Conservation (phyloP, 2,888 invertebrate species). For the Pachliopta kotzebuea region DNA sequence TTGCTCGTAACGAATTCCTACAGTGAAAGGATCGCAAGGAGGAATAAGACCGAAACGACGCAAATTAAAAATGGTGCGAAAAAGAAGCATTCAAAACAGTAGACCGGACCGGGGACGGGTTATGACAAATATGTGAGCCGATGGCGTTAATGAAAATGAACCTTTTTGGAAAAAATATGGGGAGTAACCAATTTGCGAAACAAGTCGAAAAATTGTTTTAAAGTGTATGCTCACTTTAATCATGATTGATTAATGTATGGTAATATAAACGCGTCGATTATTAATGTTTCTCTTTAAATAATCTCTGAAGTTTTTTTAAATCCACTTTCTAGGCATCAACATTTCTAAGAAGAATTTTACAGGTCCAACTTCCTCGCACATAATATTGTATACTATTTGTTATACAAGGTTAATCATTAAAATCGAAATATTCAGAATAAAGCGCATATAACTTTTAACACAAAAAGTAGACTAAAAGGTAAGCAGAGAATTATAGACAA, state of each 20-base stretch:
- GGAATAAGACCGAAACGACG: conserved; percentile 67
- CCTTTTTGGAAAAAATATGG: conserved; percentile 59
- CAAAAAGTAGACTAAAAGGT: no score
- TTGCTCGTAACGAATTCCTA: conserved; percentile 47
- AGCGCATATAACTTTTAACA: no score
- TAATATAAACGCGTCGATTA: neutral
- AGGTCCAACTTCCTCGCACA: no score
- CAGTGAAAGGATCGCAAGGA: conserved; percentile 52
- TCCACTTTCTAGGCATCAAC: no score
- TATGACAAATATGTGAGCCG: conserved; percentile 80
- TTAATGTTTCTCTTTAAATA: no score
- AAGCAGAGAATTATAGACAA: no score
- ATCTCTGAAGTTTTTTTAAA: no score
- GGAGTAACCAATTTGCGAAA: conserved; percentile 43
- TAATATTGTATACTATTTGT: no score
- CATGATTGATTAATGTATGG: neutral
- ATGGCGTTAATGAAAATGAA: conserved; percentile 78
- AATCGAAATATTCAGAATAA: no score
- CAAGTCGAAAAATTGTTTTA: conserved; percentile 45
- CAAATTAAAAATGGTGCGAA: conserved; percentile 74
- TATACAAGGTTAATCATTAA: no score
- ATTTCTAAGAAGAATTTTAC: no score
- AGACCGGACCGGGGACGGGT: conserved; percentile 58
- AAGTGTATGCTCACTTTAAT: conserved; percentile 40
- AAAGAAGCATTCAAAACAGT: conserved; percentile 60